A percentile compares a stretch with the other conserved stretches of the same genome.
phyloP scores from a whole-genome alignment of 2,888 invertebrate species.

The Strigamia crassipes region DNA sequence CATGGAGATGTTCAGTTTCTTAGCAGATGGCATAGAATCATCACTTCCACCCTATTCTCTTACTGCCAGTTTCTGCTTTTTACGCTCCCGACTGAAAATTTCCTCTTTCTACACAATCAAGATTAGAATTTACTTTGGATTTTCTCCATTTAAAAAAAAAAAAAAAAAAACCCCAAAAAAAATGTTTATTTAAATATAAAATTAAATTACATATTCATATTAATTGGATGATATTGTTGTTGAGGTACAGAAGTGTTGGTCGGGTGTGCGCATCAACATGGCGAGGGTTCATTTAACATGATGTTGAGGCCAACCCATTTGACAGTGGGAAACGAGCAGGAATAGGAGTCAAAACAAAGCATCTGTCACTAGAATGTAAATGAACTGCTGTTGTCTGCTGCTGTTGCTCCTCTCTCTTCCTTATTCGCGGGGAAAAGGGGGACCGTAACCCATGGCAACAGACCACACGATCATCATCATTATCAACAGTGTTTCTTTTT shows the following conservation, averaged over 20 bases:
- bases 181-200: background rate
- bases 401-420: constrained; percentile 10
- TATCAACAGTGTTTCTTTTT: constrained; percentile 21
- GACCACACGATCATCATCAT: constrained; percentile 21
- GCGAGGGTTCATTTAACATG: constrained; percentile 21
- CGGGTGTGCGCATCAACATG: background rate
- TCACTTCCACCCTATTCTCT: constrained; percentile 17
- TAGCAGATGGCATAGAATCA: constrained; percentile 30
- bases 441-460: constrained; percentile 16
- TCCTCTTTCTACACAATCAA: background rate
- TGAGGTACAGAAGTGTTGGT: background rate
- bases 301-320: constrained; percentile 21
- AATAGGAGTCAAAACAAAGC: constrained; percentile 21
- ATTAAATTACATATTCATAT: background rate
- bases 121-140: constrained; percentile 8
- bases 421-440: constrained; percentile 7
- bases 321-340: constrained; percentile 14
- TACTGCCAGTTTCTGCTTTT: constrained; percentile 21
- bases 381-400: constrained; percentile 21
- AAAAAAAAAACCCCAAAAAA: background rate
- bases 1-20: constrained; percentile 25
- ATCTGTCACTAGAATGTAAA: constrained; percentile 21
- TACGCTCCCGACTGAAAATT: constrained; percentile 3
- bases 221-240: constrained; percentile 10
- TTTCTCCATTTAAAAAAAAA: background rate